Base-by-base conservation (phyloP, 2,113 vertebrate species). In the Sturnus vulgaris region DNA sequence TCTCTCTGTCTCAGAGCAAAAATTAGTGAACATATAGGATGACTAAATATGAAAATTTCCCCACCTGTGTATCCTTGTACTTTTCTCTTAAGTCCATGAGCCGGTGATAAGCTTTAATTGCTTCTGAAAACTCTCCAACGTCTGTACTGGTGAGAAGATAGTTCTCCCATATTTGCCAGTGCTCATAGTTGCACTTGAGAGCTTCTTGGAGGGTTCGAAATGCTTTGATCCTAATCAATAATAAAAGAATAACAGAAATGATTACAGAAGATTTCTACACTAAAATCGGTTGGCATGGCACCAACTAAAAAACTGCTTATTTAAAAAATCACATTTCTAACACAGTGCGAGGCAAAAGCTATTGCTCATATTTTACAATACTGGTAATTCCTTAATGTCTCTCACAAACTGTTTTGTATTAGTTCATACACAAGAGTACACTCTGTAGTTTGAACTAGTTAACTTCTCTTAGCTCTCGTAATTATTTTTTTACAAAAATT, bases 131-230 rank as follows among this genome's bases (percentile, higher is more conserved):
- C 78, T 99, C 99, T 71, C 99, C 99, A 28, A 99, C 52, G 17
- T 99, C 99, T 21, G 98, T 98, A 96, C 99, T 98, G 68, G 99
- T 99, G 4, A 98, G 91, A 44, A 99, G 97, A 93, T 99, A 99
- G 96, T 99, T 99, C 97, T 99, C 99, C 99, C 99, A 99, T 97
- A 99, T 99, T 97, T 99, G 99, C 99, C 99, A 99, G 84, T 99
- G 99, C 78, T 99, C 99, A 40, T 98, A 99, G 97, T 99, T 99
- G 95, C 99, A 99, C 92, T 98, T 99, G 73, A 99, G 98, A 53
- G 99, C 99, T 98, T 99, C 99, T 79, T 99, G 99, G 63, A 99
- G 98, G 13, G 99, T 99, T 68, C 98, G 98, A 91, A 99, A 99
- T 49, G 99, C 99, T 97, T 99, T 99, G 59, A 96, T 95, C 97